Conservation (phyloP, 2,888 invertebrate species). For the Scrobipalpa costella region DNA sequence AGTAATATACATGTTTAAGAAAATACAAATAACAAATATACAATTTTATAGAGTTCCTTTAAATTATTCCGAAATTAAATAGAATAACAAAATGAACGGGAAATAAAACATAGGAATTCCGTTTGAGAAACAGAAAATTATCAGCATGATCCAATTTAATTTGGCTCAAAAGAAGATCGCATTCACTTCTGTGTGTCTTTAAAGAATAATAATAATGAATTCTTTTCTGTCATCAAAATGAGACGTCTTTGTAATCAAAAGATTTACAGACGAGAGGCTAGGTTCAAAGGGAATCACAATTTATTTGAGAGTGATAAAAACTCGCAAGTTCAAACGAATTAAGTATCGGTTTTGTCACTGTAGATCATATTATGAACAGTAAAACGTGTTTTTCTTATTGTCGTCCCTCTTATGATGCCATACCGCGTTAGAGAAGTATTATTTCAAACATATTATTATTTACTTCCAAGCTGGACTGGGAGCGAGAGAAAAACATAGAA, state of each 20-base stretch:
- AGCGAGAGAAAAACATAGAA: no score
- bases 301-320: slow-evolving; percentile 22
- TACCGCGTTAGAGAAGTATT: no score
- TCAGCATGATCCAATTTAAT: slow-evolving; percentile 11
- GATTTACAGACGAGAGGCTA: slow-evolving; percentile 30
- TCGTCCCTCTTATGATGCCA: neutral
- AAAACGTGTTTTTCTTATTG: neutral
- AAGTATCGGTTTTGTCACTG: neutral
- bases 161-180: neutral
- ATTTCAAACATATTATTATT: no score
- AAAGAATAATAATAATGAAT: slow-evolving; percentile 39
- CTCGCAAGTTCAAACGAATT: slow-evolving; percentile 3
- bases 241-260: slow-evolving; percentile 41
- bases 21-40: no score
- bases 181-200: neutral
- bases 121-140: slow-evolving; percentile 6
- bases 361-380: neutral
- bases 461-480: no score
- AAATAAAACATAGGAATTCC: neutral
- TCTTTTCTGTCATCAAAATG: slow-evolving; percentile 43
- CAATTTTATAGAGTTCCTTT: no score
- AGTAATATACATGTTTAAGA: no score
- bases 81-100: neutral
- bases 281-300: slow-evolving; percentile 33
- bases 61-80: neutral